Conservation (phyloP, 2,888 invertebrate species). For the Heliconius ismenius region DNA sequence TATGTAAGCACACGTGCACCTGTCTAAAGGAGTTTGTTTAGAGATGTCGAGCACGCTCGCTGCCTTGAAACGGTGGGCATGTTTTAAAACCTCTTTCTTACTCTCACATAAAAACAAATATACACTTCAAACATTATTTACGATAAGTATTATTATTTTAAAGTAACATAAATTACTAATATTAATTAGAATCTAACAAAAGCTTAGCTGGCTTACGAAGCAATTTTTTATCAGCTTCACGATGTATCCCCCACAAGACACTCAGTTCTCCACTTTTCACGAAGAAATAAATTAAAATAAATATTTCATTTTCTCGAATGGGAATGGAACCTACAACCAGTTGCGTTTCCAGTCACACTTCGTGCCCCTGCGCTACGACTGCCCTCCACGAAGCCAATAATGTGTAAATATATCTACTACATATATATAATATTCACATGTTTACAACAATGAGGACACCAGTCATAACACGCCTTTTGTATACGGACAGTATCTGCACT, state of each 20-base stretch:
- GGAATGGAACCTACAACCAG: no score
- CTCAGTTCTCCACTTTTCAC: no score
- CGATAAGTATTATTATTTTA: not conserved
- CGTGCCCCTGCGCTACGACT: no score
- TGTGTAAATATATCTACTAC: not conserved
- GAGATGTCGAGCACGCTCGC: conserved; percentile 50
- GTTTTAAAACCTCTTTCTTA: conserved; percentile 48
- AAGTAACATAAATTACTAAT: not conserved
- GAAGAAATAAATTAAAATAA: no score
- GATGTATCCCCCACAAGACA: no score
- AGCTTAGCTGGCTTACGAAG: not conserved
- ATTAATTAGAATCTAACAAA: not conserved
- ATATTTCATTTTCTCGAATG: no score
- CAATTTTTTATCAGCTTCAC: no score
- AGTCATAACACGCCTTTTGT: conserved; percentile 44
- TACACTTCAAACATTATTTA: not conserved
- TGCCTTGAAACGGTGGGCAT: conserved; percentile 44
- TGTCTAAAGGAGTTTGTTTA: conserved; percentile 72
- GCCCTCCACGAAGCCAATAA: not conserved
- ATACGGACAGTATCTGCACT: conserved; percentile 38
- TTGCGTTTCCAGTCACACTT: no score
- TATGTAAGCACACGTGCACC: conserved; percentile 72
- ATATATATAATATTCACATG: not conserved
- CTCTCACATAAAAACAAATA: conserved; percentile 34
- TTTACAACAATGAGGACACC: conserved; percentile 34